phyloP scores from a whole-genome alignment of 2,113 vertebrate genomes.

The Lophotis ruficrista region DNA sequence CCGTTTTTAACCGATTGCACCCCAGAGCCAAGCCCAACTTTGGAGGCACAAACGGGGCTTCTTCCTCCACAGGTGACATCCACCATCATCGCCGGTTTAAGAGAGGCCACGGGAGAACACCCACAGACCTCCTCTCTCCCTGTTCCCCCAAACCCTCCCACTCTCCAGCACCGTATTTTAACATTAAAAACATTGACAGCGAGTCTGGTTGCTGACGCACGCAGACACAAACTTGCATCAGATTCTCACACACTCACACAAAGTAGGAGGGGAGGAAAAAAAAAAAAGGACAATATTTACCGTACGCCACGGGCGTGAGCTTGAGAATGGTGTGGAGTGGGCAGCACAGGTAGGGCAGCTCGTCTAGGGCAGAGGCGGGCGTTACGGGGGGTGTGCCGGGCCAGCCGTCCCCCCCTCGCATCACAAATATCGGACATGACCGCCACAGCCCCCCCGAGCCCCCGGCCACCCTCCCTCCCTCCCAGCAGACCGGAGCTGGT shows the following conservation, averaged over 20 bases:
- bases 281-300: conserved; percentile 66
- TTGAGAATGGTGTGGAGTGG: conserved; percentile 94
- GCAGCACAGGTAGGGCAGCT: conserved; percentile 93
- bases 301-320: conserved; percentile 94
- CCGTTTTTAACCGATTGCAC: neutral
- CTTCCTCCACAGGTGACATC: neutral
- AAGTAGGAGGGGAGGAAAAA: rapidly evolving
- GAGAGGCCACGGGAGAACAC: neutral
- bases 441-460: too few species aligned
- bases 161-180: neutral
- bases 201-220: rapidly evolving
- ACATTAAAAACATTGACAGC: neutral
- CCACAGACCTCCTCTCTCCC: neutral
- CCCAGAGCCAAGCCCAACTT: neutral
- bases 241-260: rapidly evolving
- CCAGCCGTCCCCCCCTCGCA: too few species aligned
- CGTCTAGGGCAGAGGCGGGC: conserved; percentile 74
- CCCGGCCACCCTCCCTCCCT: too few species aligned
- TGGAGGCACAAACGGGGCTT: neutral
- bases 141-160: neutral
- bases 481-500: neutral
- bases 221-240: rapidly evolving
- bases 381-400: neutral
- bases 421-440: too few species aligned
- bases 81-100: rapidly evolving